Base-by-base conservation (phyloP, 2,797 vertebrate genomes). In the Acridotheres tristis region DNA sequence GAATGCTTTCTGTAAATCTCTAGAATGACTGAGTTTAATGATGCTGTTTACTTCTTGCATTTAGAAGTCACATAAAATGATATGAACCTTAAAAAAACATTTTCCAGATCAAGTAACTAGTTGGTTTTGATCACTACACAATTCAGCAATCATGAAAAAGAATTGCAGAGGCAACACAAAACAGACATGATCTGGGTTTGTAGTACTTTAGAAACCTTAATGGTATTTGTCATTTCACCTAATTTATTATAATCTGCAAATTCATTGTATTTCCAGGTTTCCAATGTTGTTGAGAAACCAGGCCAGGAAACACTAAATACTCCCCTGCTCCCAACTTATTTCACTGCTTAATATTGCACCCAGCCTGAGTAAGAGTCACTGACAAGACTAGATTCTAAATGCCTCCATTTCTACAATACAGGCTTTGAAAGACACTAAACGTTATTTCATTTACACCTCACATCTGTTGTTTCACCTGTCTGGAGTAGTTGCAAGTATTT, bases 21-120 rank as follows among this genome's bases (percentile, higher is more conserved):
- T 27, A 87, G 45, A 95, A 90, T 42, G 67, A 89, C 36, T 29
- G 32, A 73, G 45, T 89, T 82, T 92, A 94, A 91, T 67, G 61
- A 80, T 77, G 47, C 65, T 89, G 57, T 82, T 92, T 74, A 87
- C 54, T 85, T 81, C 53, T 57, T 6, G 4, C 47, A 67, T 85
- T 89, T 87, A 40, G 2, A 67, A 61, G 13, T 50, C 61, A 66
- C 7, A n/a, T 48, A 36, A 93, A 93, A 74, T 7, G 6, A 16
- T 43, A 89, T 32, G 40, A 74, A 85, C 54, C 43, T 61, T 66
- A 55, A 74, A 34, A 66, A 65, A 61, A 9, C 55, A 62, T 40
- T 77, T 88, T 58, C 40, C 77, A 65, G 27, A 20, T 9, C 43
- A 61, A 68, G 32, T 13, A 38, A 83, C 4, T n/a, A 27, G 17